Percentiles rank a stretch among this genome's conserved stretches.
Evolutionary conservation across 2,888 invertebrate species (phyloP).

Genomic region (Lacanobia oleracea): DNA sequence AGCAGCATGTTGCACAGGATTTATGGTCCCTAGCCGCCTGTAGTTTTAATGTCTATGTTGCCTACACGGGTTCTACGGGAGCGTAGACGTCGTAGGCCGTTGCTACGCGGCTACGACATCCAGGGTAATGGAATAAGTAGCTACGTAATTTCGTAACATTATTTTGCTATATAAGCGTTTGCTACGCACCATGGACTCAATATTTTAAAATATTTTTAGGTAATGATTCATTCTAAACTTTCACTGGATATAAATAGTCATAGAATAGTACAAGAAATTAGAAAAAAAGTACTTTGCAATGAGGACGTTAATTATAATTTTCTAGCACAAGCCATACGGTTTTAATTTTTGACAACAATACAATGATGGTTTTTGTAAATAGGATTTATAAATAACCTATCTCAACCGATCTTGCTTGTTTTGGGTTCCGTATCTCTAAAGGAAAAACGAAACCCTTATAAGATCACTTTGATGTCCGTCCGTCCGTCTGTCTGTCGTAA

Average conservation of each 20-base stretch:
- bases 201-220: not conserved
- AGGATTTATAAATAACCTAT: constrained; percentile 3
- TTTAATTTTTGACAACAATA: constrained; percentile 2
- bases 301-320: constrained; percentile 15
- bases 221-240: not conserved
- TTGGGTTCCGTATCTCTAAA: no score
- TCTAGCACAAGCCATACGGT: constrained; percentile 6
- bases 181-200: constrained; percentile 1
- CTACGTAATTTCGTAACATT: constrained; percentile 32
- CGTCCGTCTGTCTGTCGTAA: no score
- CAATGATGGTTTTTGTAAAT: constrained; percentile 8
- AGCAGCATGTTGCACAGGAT: not conserved
- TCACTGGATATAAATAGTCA: not conserved
- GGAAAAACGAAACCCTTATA: no score
- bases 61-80: constrained; percentile 40
- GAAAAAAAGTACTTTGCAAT: not conserved
- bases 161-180: not conserved
- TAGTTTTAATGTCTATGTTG: not conserved
- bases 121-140: constrained; percentile 17
- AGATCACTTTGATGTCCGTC: no score
- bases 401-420: not conserved
- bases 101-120: constrained; percentile 46
- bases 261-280: not conserved
- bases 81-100: constrained; percentile 39
- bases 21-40: not conserved